Base-by-base conservation (phyloP, 2,113 vertebrate species). In the Nanorana parkeri region DNA sequence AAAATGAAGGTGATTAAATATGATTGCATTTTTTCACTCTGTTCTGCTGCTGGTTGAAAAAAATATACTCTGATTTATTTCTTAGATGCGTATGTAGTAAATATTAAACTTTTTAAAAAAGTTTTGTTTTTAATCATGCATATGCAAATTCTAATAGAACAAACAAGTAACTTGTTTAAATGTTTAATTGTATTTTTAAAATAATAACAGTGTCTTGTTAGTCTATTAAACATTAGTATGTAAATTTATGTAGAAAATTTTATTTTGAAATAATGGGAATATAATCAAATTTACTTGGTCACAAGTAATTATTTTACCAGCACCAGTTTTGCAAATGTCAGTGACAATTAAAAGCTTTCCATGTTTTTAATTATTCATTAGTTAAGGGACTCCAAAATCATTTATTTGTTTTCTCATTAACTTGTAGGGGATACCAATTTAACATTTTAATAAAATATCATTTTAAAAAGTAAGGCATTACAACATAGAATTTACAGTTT, bases 361-460 rank as follows among this genome's bases (percentile, higher is more conserved):
- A 19, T 79, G 77, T 41, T 54, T 78, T 79, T 68, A 79, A 79
- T 56, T 79, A 68, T 79, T 56, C 65, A 79, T 68, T 68, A 67
- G 47, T 55, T 79, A 67, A 68, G 72, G 65, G 52, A 51, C 17
- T 58, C 51, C 54, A 24, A 79, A 79, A 79, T 66, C 51, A 68
- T 78, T 78, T 66, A 77, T 66, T 77, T 77, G 61, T 55, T 68
- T 78, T 66, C 5, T 78, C 54, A 78, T 78, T 36, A 28, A 23
- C 29, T 78, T 68, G 51, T 26, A 32, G 16, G 63, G 67, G 51
- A 67, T 47, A 23, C 19, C 29, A 21, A 78, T 67, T 68, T 52
- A 68, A 55, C 64, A 68, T 55, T 58, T 78, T 55, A 56, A 64
- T 51, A 41, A 74, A 20, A 36, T 36, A 7, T 15, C 29, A 36